Conservation (phyloP, 2,888 invertebrate species). For the Andrena minutula region DNA sequence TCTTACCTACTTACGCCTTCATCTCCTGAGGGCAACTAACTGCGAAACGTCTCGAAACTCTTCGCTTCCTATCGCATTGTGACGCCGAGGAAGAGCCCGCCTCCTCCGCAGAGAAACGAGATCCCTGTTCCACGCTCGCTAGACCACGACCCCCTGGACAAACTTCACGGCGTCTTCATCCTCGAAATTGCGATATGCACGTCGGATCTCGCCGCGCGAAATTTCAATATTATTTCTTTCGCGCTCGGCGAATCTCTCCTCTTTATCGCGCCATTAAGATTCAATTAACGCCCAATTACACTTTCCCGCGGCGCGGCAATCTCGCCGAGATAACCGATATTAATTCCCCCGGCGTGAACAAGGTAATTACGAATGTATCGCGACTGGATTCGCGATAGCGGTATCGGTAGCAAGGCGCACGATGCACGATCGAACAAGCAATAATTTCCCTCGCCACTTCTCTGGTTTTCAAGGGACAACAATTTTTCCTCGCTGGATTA, state of each 20-base stretch:
- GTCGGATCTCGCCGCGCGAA: conserved; percentile 1
- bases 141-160: conserved; percentile 52
- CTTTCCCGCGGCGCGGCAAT: conserved; percentile 40
- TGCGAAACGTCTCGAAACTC: conserved; percentile 76
- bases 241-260: not conserved
- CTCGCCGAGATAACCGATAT: conserved; percentile 53
- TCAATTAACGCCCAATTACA: conserved; percentile 47
- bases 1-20: conserved; percentile 85
- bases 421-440: conserved; percentile 22
- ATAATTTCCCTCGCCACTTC: conserved; percentile 12
- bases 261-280: conserved; percentile 52
- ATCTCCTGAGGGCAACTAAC: conserved; percentile 83
- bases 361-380: conserved; percentile 58
- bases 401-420: conserved; percentile 16
- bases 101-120: conserved; percentile 32
- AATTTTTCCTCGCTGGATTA: not conserved
- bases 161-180: conserved; percentile 32
- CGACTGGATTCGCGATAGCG: conserved; percentile 37
- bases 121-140: conserved; percentile 66
- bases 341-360: conserved; percentile 56
- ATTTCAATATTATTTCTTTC: conserved; percentile 11
- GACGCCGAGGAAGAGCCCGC: conserved; percentile 51
- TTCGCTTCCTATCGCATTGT: conserved; percentile 75
- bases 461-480: not conserved
- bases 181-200: not conserved